Base-by-base conservation (phyloP, 2,888 invertebrate genomes). In the Phytoseiulus persimilis region DNA sequence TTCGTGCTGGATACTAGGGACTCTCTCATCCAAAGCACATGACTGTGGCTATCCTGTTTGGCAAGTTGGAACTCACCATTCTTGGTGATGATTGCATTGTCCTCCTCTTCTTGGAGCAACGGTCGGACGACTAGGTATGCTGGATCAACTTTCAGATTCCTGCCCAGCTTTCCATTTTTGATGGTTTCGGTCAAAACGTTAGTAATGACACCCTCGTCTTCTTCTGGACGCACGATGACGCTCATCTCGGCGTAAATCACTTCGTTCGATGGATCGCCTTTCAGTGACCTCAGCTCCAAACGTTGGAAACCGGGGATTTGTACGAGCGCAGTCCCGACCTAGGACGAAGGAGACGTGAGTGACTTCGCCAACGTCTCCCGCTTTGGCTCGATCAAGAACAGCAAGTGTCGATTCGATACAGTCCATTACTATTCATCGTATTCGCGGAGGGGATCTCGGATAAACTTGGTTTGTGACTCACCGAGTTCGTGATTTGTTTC, bases 121-220 rank as follows among this genome's bases (percentile, higher is more conserved):
- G 45, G 90, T 28, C 45, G 83, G n/a, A 92, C 90, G 45, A 95
- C 94, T 90, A 96, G 93, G 92, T 95, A 96, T 90, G 95, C 95
- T 0, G 96, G 96, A 93, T 97, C 96, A 0, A 97, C 95, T 33
- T 95, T 95, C 0, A 97, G 93, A 46, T 95, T 95, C 45, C 87
- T 87, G 0, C 97, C 97, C 11, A 96, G 95, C 91, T 94, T 94
- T 6, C 96, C 97, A 0, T 93, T 94, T 0, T 94, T 94, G 0
- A 97, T 94, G 18, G 95, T 95, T 83, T 96, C 95, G 90, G 94
- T 93, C 0, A 97, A 93, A 0, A 95, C 94, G 39, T 94, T 93
- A 92, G 95, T 94, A 92, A 92, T 92, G 31, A 90, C 89, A 5
- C 87, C 83, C 83, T 89, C 45, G n/a, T 90, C 90, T 87, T 87